Base-by-base conservation (phyloP, 2,113 vertebrate species). In the Ramphastos sulfuratus region DNA sequence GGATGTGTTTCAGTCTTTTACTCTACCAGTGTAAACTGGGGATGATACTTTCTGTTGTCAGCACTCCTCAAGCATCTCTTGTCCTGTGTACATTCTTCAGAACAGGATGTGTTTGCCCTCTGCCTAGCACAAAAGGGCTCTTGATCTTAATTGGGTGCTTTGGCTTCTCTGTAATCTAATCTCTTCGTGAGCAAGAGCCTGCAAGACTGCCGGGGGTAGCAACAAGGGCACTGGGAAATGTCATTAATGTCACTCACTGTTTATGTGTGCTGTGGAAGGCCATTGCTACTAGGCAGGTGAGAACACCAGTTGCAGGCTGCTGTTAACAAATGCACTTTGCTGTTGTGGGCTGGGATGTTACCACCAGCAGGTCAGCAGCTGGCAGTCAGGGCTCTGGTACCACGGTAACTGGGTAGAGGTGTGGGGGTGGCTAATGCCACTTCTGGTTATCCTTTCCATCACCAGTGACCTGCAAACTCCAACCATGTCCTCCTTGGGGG, bases 391-490 rank as follows among this genome's bases (percentile, higher is more conserved):
- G 56, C 82, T 81, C 37, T 74, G 59, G 24, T 89, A 56, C 64
- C 74, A 20, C 50, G 48, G 19, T 72, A 39, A 79, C 66, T 89
- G 66, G 52, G 39, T 66, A 61, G 27, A 64, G 80, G 8, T 33
- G 14, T 25, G 52, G 91, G 55, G 18, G 56, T 85, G 67, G 79
- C 60, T 91, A 59, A 75, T 89, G 89, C 93, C 75, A 58, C 65
- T 93, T 93, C 50, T 92, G 0, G 85, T 96, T 93, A 94, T 92
- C 67, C 23, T 80, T 95, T 87, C 37, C 42, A 63, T 82, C 74
- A 80, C 84, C 71, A 85, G 81, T 93, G 81, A 93, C 81, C 94
- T 93, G 25, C 75, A 89, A 66, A 91, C 35, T 87, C 44, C 56
- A 81, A 77, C 65, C n/a, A 75, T 3, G 56, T 8, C 64, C 65